Conservation (phyloP, 2,113 vertebrate species). For the Triplophysa tibetana region DNA sequence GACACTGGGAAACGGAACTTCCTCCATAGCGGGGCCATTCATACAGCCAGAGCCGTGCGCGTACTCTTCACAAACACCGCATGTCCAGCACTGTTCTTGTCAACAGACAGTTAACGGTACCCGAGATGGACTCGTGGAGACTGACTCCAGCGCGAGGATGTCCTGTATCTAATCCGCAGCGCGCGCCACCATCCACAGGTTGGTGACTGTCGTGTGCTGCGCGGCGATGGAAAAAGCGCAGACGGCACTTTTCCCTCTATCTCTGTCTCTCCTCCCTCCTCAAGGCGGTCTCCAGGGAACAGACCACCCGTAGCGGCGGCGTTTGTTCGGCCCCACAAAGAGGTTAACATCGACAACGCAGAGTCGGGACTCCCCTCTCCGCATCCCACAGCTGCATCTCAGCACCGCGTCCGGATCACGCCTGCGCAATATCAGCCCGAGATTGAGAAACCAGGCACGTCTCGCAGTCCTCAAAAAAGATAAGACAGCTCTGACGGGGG, state of each 20-base stretch:
- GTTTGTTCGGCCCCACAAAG: slow-evolving; percentile 53
- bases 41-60: slow-evolving; percentile 78
- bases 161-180: slow-evolving; percentile 49
- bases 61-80: slow-evolving; percentile 36
- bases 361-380: slow-evolving; percentile 56
- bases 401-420: slow-evolving; percentile 55
- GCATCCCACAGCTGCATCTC: slow-evolving; percentile 45
- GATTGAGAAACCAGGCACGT: slow-evolving; percentile 63
- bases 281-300: slow-evolving; percentile 42
- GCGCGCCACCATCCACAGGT: slow-evolving; percentile 69
- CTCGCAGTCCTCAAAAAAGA: slow-evolving; percentile 44
- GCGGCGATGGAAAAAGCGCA: slow-evolving; percentile 6
- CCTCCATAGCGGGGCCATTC: slow-evolving; percentile 97
- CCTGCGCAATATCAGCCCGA: slow-evolving; percentile 65
- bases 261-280: slow-evolving; percentile 29
- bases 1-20: slow-evolving; percentile 83
- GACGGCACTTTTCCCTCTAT: slow-evolving; percentile 21
- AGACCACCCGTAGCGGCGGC: slow-evolving; percentile 62
- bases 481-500: slow-evolving; percentile 28
- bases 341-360: slow-evolving; percentile 56
- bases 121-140: not conserved
- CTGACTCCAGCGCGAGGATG: slow-evolving; percentile 45
- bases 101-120: not conserved
- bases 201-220: slow-evolving; percentile 61
- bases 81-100: slow-evolving; percentile 15